phyloP scores from a whole-genome alignment of 2,888 invertebrate genomes.

The Parnassius mnemosyne region DNA sequence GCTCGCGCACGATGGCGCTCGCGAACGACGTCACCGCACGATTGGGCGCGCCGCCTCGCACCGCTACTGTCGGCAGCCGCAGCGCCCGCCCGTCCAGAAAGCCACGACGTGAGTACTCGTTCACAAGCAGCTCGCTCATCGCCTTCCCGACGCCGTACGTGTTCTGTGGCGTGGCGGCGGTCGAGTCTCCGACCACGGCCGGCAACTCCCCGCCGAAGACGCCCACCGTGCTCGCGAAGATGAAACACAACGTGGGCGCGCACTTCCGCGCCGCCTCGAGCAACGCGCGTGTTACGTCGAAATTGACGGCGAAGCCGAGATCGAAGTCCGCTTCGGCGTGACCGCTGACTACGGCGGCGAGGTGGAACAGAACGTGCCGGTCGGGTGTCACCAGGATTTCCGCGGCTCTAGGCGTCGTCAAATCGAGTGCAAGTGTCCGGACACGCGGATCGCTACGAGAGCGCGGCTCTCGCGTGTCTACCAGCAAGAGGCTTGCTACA shows the following conservation, averaged over 20 bases:
- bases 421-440: slow-evolving; percentile 38
- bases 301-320: slow-evolving; percentile 58
- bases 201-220: slow-evolving; percentile 61
- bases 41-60: slow-evolving; percentile 62
- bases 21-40: slow-evolving; percentile 68
- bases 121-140: slow-evolving; percentile 61
- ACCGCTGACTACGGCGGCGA: slow-evolving; percentile 69
- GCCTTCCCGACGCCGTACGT: slow-evolving; percentile 69
- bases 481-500: slow-evolving; percentile 43
- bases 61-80: slow-evolving; percentile 64
- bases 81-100: slow-evolving; percentile 56
- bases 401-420: slow-evolving; percentile 42
- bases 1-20: slow-evolving; percentile 65
- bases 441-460: slow-evolving; percentile 42
- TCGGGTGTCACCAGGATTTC: slow-evolving; percentile 41
- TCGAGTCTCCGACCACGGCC: slow-evolving; percentile 46
- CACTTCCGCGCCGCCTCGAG: slow-evolving; percentile 52
- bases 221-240: slow-evolving; percentile 59
- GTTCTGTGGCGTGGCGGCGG: slow-evolving; percentile 56
- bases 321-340: slow-evolving; percentile 65
- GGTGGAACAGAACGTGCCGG: slow-evolving; percentile 54
- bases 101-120: slow-evolving; percentile 64
- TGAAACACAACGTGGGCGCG: slow-evolving; percentile 45
- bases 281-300: slow-evolving; percentile 61
- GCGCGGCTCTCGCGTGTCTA: slow-evolving; percentile 35